Evolutionary conservation across 2,888 invertebrate genomes (phyloP), one percentile per base, ranked within the genome.

Genomic region (Ptychoptera albimana): DNA sequence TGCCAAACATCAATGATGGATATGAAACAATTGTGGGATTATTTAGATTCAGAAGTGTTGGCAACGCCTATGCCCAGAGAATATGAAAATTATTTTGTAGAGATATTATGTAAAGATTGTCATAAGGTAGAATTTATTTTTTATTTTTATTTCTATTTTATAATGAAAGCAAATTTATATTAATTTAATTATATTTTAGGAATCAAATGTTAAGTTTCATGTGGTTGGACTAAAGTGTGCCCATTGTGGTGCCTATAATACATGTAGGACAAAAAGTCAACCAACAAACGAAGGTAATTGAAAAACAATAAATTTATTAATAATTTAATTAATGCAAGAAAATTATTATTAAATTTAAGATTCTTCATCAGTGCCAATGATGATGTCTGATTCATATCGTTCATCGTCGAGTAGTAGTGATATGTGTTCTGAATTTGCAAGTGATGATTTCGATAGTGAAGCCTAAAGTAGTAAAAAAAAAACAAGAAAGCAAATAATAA

Each of bases 201-300:
- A 83, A 57, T 82, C 83, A 13, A 79, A 76, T 30, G 83, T 85
- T 8, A 77, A 77, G 56, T 91, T 87, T 63, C 91, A 92, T 60
- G 82, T 89, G 48, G 80, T 91, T 30, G 91, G 89, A 2, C 67
- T 87, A 46, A 91, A 91, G 62, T 92, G 91, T 60, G 69, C 72
- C 37, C 75, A 80, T 52, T 91, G 91, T 59, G 87, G 86, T n/a
- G 88, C 86, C 2, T 91, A 91, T 63, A 91, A 91, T 62, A 91
- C 91, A 1, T 44, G 46, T 45, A 44, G 38, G 3, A 42, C 42
- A 12, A 42, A 42, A 35, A 34, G 34, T 14, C 32, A 34, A 34
- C 12, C 35, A 42, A 23, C 35, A 12, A 34, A 34, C 16, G 42
- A 42, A 42, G 34, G 42, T 42, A 42, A 42, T 34, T 42, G 9